Base-by-base conservation (phyloP, 2,888 invertebrate species). In the Parnassius mnemosyne region DNA sequence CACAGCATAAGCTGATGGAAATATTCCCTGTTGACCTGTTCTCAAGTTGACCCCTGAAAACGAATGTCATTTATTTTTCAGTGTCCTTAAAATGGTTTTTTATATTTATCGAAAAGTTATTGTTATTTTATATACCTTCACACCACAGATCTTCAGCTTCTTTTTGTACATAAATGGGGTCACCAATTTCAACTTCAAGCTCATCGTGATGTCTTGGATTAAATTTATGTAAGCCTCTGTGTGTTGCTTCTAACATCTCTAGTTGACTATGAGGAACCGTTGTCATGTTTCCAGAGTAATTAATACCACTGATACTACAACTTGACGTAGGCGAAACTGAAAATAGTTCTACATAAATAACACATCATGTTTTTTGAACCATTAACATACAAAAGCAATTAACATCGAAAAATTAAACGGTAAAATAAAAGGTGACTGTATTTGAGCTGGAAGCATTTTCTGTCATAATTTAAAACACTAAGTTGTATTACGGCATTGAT, bases 131-230 rank as follows among this genome's bases (percentile, higher is more conserved):
- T 41, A 66, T 82, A 97, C 98, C 99, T 94, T 98, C 98, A 85
- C 97, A 98, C 99, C 99, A 99, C 67, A 98, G 92, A 84, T 99
- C 99, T 72, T 99, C 99, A 25, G 96, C 97, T 85, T 99, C 98
- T 79, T 97, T 97, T 80, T 97, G 97, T 70, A 99, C 98, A 81
- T 98, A 98, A 69, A 99, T 95, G 1, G 98, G 97, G 86, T 99
- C 99, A 1, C 99, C 99, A 64, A 99, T 98, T 90, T 99, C 99
- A 43, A 99, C 94, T 82, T 97, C 97, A 66, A 99, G 95, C 89
- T 99, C 99, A 76, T 99, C 99, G 68, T 95, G 95, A 84, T 99
- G 99, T 65, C 99, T 93, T 0, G 99, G 98, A 75, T 98, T 94
- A 80, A 99, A 99, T 81, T 98, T 97, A 85, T 99, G 98, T 81